Evolutionary conservation across 1,140 invertebrate genomes (phyloP), one percentile per base, ranked within the genome.

Genomic region (Thrips palmi): DNA sequence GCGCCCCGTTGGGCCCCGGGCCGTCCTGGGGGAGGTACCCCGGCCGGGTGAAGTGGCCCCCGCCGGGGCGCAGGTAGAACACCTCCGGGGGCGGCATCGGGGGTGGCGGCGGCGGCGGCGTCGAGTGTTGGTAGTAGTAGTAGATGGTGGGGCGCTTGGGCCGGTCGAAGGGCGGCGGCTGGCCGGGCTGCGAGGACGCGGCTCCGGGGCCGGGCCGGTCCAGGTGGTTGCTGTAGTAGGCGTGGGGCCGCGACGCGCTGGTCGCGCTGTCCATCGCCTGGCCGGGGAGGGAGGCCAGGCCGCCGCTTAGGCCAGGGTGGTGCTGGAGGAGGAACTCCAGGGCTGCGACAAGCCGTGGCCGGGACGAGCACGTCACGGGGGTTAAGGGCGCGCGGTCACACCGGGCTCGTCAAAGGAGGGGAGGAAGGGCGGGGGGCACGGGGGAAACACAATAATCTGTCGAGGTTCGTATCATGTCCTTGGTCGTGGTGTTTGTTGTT

Each of bases 281-380:
- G 37, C 23, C 12, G 30, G 15, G 19, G 23, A 33, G 17, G 17
- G 20, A 6, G 14, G 37, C 4, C 32, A 33, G 30, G n/a, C 18
- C n/a, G 19, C 44, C 44, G 39, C 42, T 43, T 29, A 42, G 41
- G 36, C 38, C 37, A 17, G 37, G 8, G 37, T 33, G 33, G 33
- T 25, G 22, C 21, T 33, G 18, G 17, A 14, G 18, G 18, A 23
- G 24, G 24, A 33, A 25, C 15, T 15, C 15, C 32, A 34, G 28
- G 15, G 24, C 15, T 24, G 40, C 31, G 32, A 33, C 12, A 33
- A 31, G 14, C 17, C 36, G n/a, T 18, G 44, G 33, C 14, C 20
- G 12, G 17, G 27, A 38, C 14, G 24, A 22, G 32, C 30, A 25
- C 6, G 28, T 15, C 33, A 21, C 21, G 15, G 21, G 40, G n/a